Conservation (phyloP, 92 coral and sea anemone species). For the Siderastrea radians region DNA sequence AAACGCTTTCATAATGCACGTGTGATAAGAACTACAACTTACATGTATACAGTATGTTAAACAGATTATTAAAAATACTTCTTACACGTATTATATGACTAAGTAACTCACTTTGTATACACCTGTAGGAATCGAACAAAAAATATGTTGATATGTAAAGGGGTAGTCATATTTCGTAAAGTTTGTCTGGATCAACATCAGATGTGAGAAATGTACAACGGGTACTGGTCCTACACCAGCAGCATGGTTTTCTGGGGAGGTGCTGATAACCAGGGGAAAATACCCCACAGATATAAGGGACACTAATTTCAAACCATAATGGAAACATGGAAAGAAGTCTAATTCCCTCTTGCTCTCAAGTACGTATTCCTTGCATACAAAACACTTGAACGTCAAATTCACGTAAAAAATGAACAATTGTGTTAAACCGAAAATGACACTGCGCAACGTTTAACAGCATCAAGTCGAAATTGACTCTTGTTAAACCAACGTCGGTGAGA, state of each 20-base stretch:
- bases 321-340: neutral
- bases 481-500: neutral
- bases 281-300: slow-evolving; percentile 12
- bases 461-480: neutral
- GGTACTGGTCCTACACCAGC: neutral
- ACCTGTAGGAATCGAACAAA: too few relatives aligned
- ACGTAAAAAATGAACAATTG: neutral
- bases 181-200: neutral
- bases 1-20: too few relatives aligned
- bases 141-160: too few relatives aligned
- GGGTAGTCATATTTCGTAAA: neutral
- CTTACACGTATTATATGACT: too few relatives aligned
- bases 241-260: neutral
- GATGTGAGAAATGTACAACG: neutral
- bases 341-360: neutral
- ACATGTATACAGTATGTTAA: too few relatives aligned
- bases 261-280: neutral
- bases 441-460: slow-evolving; percentile 5
- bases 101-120: neutral
- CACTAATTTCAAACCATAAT: neutral
- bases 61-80: too few relatives aligned
- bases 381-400: slow-evolving; percentile 8
- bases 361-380: slow-evolving; percentile 7
- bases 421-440: neutral
- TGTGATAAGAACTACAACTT: too few relatives aligned